Evolutionary conservation across 2,888 invertebrate species (phyloP), one percentile per base, ranked within the genome.

Genomic region (Salpingus planirostris): DNA sequence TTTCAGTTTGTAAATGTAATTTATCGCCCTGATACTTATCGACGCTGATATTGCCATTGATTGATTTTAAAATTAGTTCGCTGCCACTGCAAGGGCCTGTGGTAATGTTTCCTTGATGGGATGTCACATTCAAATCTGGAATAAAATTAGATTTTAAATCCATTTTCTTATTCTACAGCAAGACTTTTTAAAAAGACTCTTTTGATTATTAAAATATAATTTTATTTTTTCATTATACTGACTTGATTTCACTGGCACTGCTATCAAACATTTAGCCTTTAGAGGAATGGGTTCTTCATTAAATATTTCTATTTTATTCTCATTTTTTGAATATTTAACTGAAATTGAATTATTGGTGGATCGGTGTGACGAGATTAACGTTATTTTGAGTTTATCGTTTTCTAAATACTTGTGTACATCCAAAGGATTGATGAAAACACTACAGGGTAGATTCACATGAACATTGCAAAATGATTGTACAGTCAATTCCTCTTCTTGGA

Each of bases 201-300:
- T 14, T 11, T 6, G 3, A 13, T 22, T 15, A 24, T 8, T n/a
- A n/a, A n/a, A n/a, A n/a, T n/a, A n/a, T n/a, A n/a, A n/a, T n/a
- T 25, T n/a, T n/a, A n/a, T n/a, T n/a, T n/a, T n/a, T n/a, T n/a
- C n/a, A n/a, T n/a, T n/a, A n/a, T n/a, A 47, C 50, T 41, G 49
- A 60, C 60, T 59, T 29, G 61, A 57, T 55, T 62, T 62, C 8
- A 60, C 46, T n/a, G 61, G 60, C 11, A 56, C 52, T 36, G 54
- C 49, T 14, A 61, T 45, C 14, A 41, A 47, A 31, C 55, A 57
- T 21, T 40, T 38, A 10, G 45, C 34, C 28, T 48, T 36, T n/a
- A n/a, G n/a, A n/a, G n/a, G n/a, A n/a, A n/a, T n/a, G n/a, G n/a
- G 15, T 21, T 34, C 36, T 11, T 41, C 37, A 13, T 33, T 33